phyloP scores from a whole-genome alignment of 2,888 invertebrate species.

The Aelia acuminata region DNA sequence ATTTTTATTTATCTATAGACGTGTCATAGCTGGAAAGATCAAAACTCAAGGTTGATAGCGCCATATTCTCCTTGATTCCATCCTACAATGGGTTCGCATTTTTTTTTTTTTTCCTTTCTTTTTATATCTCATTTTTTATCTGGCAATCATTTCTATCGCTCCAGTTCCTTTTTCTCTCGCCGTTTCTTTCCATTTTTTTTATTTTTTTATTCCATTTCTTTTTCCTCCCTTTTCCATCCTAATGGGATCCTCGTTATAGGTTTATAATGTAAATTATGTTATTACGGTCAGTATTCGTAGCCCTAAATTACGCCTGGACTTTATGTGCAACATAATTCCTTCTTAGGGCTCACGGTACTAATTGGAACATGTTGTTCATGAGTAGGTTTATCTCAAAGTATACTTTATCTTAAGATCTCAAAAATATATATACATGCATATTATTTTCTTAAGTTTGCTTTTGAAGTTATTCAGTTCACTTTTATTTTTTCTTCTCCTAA shows the following conservation, averaged over 20 bases:
- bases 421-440: too few relatives aligned
- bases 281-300: background rate
- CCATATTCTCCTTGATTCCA: constrained; percentile 22
- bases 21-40: background rate
- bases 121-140: constrained; percentile 28
- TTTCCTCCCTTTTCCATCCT: background rate
- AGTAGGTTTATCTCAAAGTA: background rate
- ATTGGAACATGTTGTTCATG: background rate
- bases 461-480: too few relatives aligned
- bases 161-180: constrained; percentile 10
- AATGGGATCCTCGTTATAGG: constrained; percentile 13
- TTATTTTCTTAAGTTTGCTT: too few relatives aligned
- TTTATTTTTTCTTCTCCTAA: too few relatives aligned
- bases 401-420: background rate
- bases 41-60: constrained; percentile 2
- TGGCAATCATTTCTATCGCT: constrained; percentile 4
- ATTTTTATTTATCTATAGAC: background rate
- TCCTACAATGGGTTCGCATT: constrained; percentile 27
- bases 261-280: constrained; percentile 11
- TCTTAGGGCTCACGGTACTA: background rate
- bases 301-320: background rate
- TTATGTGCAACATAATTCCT: background rate
- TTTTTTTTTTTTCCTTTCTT: background rate
- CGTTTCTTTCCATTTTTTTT: background rate
- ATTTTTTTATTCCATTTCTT: background rate